phyloP scores from a whole-genome alignment of 2,797 vertebrate genomes.

The Leucoraja ocellata region DNA sequence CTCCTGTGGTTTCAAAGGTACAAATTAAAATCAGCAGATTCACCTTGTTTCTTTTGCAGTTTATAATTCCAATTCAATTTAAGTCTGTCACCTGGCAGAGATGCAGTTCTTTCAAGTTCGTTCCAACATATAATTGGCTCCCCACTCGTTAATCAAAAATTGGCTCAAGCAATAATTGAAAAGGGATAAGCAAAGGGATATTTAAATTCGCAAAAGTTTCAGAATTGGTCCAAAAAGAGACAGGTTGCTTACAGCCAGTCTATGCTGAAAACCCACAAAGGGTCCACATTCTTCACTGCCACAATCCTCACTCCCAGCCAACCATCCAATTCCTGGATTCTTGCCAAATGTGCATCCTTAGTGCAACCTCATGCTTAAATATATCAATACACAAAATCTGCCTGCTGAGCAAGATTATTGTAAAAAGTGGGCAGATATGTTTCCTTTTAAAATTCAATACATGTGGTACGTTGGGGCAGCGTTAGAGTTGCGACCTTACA shows the following conservation, averaged over 20 bases:
- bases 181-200: background rate
- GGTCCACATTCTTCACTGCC: background rate
- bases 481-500: too few species aligned
- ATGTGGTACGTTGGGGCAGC: too few species aligned
- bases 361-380: too few species aligned
- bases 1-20: background rate
- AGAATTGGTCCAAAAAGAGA: background rate
- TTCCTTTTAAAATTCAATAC: background rate
- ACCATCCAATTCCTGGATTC: background rate
- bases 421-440: background rate
- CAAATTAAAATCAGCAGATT: constrained; percentile 22
- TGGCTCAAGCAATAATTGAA: too few species aligned
- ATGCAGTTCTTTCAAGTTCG: background rate
- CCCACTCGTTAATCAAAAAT: constrained; percentile 12
- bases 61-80: background rate
- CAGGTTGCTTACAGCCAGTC: background rate
- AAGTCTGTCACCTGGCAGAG: background rate
- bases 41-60: background rate
- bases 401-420: background rate
- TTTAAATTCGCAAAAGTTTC: background rate
- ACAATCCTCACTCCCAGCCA: background rate
- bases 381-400: background rate
- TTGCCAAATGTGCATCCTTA: background rate
- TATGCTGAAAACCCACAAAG: background rate
- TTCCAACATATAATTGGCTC: constrained; percentile 10